Evolutionary conservation across 2,888 invertebrate genomes (phyloP).

Genomic region (Horisme vitalbata): DNA sequence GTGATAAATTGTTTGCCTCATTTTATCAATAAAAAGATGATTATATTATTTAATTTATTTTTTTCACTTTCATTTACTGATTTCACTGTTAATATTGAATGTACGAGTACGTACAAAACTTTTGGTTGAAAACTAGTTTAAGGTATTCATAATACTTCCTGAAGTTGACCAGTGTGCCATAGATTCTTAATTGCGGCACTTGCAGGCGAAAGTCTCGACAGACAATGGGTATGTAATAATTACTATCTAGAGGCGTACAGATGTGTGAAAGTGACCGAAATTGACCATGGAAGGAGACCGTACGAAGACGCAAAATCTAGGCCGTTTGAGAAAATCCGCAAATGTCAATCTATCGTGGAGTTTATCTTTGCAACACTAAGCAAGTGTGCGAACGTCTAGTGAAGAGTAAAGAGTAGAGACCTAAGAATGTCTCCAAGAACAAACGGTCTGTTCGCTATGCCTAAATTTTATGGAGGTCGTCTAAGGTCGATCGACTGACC

Average conservation of each 20-base stretch:
- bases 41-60: background rate
- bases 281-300: slow-evolving; percentile 34
- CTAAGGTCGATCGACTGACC: too few species aligned
- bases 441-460: too few species aligned
- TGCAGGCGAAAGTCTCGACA: slow-evolving; percentile 59
- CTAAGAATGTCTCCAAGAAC: too few species aligned
- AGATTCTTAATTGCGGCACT: slow-evolving; percentile 37
- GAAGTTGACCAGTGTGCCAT: slow-evolving; percentile 20
- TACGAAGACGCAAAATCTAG: slow-evolving; percentile 8
- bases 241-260: slow-evolving; percentile 37
- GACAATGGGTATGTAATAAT: slow-evolving; percentile 63
- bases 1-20: background rate
- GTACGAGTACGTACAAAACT: too few species aligned
- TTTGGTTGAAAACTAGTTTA: slow-evolving; percentile 6
- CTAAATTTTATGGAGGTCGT: too few species aligned
- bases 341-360: too few species aligned
- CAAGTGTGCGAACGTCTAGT: too few species aligned
- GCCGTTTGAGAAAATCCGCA: too few species aligned
- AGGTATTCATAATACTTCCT: slow-evolving; percentile 12
- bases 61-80: too few species aligned
- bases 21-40: background rate
- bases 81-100: too few species aligned
- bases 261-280: slow-evolving; percentile 59
- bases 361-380: too few species aligned
- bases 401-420: too few species aligned